A percentile compares a stretch with the other conserved stretches of the same genome.
These are phyloP conservation scores for Harpalus rubripes DNA, from an alignment of 2,888 invertebrate genomes.

Conservation along the genomic window DNA sequence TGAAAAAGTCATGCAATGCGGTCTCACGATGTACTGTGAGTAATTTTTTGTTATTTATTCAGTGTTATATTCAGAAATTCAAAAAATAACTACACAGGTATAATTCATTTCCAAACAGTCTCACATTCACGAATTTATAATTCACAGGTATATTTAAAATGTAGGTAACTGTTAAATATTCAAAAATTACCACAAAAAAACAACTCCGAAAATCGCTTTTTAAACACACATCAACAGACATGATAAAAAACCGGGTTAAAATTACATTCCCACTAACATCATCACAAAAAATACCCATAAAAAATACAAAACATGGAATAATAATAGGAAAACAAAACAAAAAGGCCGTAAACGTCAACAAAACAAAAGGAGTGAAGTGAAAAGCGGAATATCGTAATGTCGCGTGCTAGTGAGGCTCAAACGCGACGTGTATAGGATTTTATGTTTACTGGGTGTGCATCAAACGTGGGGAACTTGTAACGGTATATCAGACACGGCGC, in stretches of 20 bases:
- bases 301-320: constrained; percentile 40
- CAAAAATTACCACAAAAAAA: constrained; percentile 38
- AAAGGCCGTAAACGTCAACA: constrained; percentile 10
- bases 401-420: constrained; percentile 28
- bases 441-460: constrained; percentile 26
- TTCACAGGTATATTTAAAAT: neutral
- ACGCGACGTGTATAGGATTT: constrained; percentile 38
- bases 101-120: neutral
- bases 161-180: constrained; percentile 31
- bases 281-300: constrained; percentile 25
- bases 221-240: constrained; percentile 39
- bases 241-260: constrained; percentile 35
- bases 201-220: constrained; percentile 13
- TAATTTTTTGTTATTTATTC: constrained; percentile 25
- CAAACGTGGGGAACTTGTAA: constrained; percentile 22
- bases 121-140: neutral
- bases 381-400: constrained; percentile 35
- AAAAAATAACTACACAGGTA: neutral
- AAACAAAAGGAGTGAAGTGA: constrained; percentile 24
- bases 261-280: constrained; percentile 29
- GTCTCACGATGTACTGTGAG: constrained; percentile 45
- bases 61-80: neutral
- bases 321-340: constrained; percentile 37
- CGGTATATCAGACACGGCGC: constrained; percentile 45
- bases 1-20: constrained; percentile 38